phyloP scores from a whole-genome alignment of 35 echinoderm and acorn worm genomes.

The Heliocidaris erythrogramma region DNA sequence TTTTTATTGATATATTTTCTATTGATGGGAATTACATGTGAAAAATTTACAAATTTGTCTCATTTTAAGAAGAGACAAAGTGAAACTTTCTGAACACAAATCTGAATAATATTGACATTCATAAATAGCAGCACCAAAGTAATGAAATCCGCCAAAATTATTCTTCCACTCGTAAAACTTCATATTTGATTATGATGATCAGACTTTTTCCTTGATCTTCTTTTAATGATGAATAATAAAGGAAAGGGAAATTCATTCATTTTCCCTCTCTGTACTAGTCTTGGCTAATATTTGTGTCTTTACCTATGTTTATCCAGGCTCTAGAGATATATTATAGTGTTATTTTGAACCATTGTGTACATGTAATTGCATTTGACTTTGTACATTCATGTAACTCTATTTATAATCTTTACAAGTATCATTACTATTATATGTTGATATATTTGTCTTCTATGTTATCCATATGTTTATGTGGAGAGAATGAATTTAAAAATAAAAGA shows the following conservation, averaged over 20 bases:
- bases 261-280: background rate
- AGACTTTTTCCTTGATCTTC: background rate
- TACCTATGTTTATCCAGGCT: background rate
- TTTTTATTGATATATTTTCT: too few species aligned
- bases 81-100: too few species aligned
- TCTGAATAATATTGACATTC: too few species aligned
- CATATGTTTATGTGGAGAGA: slow-evolving; percentile 39
- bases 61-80: too few species aligned
- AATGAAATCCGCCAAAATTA: too few species aligned
- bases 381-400: slow-evolving; percentile 39
- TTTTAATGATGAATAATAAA: background rate
- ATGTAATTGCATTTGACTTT: slow-evolving; percentile 29
- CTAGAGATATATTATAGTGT: background rate
- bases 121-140: too few species aligned
- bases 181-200: too few species aligned
- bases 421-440: slow-evolving; percentile 31
- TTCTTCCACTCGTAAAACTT: too few species aligned
- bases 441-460: slow-evolving; percentile 22
- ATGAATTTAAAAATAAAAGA: slow-evolving; percentile 25
- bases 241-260: background rate
- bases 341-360: background rate
- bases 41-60: too few species aligned
- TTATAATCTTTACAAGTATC: slow-evolving; percentile 36
- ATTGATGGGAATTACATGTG: too few species aligned
- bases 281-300: background rate